Evolutionary conservation across 1,140 invertebrate species (phyloP).

Genomic region (Carcinoscorpius rotundicauda): DNA sequence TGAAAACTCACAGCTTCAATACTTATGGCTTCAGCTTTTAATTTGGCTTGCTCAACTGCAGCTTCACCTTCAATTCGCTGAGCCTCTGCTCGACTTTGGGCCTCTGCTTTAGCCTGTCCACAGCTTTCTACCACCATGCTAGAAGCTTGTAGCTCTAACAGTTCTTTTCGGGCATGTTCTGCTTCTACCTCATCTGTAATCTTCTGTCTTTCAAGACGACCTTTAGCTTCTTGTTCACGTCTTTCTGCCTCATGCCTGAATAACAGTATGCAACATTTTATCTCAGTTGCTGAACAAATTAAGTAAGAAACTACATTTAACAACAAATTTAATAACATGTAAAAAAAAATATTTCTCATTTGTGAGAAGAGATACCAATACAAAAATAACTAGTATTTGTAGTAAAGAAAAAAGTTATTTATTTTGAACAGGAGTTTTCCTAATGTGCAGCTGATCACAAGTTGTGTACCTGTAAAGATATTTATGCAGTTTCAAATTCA

Average conservation of each 20-base stretch:
- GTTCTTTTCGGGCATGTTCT: conserved; percentile 34
- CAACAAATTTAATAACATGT: no score
- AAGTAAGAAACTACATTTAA: no score
- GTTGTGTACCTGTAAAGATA: no score
- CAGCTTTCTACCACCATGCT: conserved; percentile 33
- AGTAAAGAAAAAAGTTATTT: no score
- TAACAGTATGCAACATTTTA: neutral
- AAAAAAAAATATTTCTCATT: no score
- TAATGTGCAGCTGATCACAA: no score
- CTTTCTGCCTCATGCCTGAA: conserved; percentile 41
- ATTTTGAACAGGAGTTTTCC: no score
- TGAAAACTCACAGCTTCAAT: conserved; percentile 38
- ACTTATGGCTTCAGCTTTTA: conserved; percentile 37
- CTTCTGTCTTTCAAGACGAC: conserved; percentile 39
- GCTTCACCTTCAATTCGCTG: conserved; percentile 40
- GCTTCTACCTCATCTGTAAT: conserved; percentile 40
- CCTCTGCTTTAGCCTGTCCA: conserved; percentile 43
- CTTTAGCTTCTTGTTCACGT: conserved; percentile 41
- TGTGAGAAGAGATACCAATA: no score
- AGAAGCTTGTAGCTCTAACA: conserved; percentile 37
- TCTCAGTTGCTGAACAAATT: no score
- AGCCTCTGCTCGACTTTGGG: conserved; percentile 38
- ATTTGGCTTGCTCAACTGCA: conserved; percentile 39
- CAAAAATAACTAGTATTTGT: no score
- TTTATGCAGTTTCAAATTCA: no score